Base-by-base conservation (phyloP, 2,888 invertebrate species). In the Didymodactylos carnosus region DNA sequence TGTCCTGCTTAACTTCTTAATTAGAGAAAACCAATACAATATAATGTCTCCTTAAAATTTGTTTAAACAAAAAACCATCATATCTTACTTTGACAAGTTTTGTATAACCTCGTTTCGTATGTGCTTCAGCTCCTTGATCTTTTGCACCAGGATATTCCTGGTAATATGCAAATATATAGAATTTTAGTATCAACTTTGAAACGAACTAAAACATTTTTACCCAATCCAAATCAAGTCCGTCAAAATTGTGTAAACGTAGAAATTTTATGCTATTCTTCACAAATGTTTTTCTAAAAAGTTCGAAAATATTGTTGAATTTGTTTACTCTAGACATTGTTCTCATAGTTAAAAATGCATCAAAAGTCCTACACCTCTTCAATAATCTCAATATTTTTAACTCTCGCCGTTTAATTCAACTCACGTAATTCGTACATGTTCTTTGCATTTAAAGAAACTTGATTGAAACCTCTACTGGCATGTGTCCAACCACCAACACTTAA, bases 141-240 rank as follows among this genome's bases (percentile, higher is more conserved):
- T 62, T 75, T 29, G 75, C 75, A 49, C 75, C 75, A 16, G 75
- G 75, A 72, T 75, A 75, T 51, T 75, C 75, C 71, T 71, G 40
- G 23, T 27, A 14, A 19, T 23, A 25, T 19, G 10, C 19, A 62
- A 13, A 13, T 27, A 13, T 62, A 14, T 19, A 46, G n/a, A 19
- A 16, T 16, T 16, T 19, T 19, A n/a, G n/a, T 46, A 46, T 19
- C 16, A 16, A n/a, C 16, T 46, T 19, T 19, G n/a, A 19, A 62
- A 13, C 62, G 14, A 71, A 27, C 23, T 19, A 25, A 71, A 13
- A 35, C 23, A 41, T n/a, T n/a, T 23, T 46, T 41, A 71, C 71
- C 75, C 75, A 75, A 75, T 75, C 75, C 10, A 75, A 29, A 69
- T 75, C 75, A 25, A 75, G 72, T 39, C 75, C 75, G 40, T 75